Base-by-base conservation (phyloP, 1,140 invertebrate genomes). In the Papilio dardanus region DNA sequence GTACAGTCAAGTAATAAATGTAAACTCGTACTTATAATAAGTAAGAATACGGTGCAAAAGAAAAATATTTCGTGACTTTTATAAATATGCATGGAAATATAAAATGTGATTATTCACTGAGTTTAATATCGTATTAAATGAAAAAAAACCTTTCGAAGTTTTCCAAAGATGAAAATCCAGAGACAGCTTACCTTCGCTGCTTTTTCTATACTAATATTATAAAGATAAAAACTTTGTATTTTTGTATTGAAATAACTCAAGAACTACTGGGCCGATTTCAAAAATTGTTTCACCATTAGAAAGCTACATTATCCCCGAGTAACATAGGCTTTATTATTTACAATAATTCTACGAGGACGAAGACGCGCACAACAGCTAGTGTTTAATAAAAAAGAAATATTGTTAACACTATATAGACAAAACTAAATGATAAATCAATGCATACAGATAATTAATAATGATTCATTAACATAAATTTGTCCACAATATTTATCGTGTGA, bases 91-190 rank as follows among this genome's bases (percentile, higher is more conserved):
- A 28, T 62, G 54, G 1, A 28, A 30, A 30, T 62, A 7, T 62
- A 62, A 12, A 58, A 28, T 62, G 54, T 28, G 24, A 30, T 54
- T 24, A 21, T 62, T 62, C 24, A 62, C 54, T 30, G 54, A 62
- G 2, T 62, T 62, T 62, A 14, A 62, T 62, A 62, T 28, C 24
- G 8, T 30, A 62, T 62, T 4, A 62, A 62, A 28, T 14, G 4
- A 28, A 28, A 58, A n/a, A 50, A 54, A 24, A 4, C 1, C 3
- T 54, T 54, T 54, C 19, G 2, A 10, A 24, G 50, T n/a, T 50
- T 4, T 50, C 19, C 1, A 6, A 4, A 50, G 19, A 21, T 24
- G 12, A 14, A 33, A 33, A 33, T 33, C 3, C 8, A 40, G 10
- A 14, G 14, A 14, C 37, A 40, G 10, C 3, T 33, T 40, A 40